Percentiles rank a stretch among this genome's conserved stretches.
Conservation (phyloP, 2,888 invertebrate genomes). For the Platycheirus rosarum region DNA sequence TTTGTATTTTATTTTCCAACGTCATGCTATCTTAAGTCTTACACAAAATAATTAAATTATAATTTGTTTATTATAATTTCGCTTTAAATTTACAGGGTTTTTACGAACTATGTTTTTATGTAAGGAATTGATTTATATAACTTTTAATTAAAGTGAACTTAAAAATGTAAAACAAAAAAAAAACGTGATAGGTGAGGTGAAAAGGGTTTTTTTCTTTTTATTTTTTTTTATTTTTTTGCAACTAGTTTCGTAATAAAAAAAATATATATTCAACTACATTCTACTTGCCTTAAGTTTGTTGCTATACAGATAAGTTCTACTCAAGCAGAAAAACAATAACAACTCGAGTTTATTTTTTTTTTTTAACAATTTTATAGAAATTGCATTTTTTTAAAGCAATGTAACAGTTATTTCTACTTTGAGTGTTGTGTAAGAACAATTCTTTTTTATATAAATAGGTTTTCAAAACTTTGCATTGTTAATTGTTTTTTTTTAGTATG, state of each 20-base stretch:
- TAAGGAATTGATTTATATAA: slow-evolving; percentile 51
- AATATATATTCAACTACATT: slow-evolving; percentile 77
- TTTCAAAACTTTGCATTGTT: slow-evolving; percentile 48
- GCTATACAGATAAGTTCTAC: slow-evolving; percentile 79
- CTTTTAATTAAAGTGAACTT: slow-evolving; percentile 28
- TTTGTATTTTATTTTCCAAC: slow-evolving; percentile 45
- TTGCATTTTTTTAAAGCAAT: slow-evolving; percentile 69
- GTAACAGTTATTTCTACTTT: slow-evolving; percentile 61
- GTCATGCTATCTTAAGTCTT: slow-evolving; percentile 59
- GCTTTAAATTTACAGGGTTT: slow-evolving; percentile 48
- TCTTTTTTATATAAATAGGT: slow-evolving; percentile 17
- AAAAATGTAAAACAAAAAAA: slow-evolving; percentile 41
- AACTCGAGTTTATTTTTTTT: slow-evolving; percentile 48
- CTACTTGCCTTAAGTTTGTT: slow-evolving; percentile 78
- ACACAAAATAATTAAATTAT: slow-evolving; percentile 28
- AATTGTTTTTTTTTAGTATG: slow-evolving; percentile 53
- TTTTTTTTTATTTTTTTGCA: slow-evolving; percentile 26
- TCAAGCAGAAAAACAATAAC: slow-evolving; percentile 80
- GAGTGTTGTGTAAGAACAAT: slow-evolving; percentile 44
- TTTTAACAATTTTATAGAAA: slow-evolving; percentile 45
- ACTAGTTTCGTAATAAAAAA: slow-evolving; percentile 47
- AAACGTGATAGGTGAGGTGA: slow-evolving; percentile 59
- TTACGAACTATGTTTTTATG: slow-evolving; percentile 28
- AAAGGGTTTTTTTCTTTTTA: slow-evolving; percentile 31
- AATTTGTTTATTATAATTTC: slow-evolving; percentile 28